Evolutionary conservation across 2,888 invertebrate genomes (phyloP).

Genomic region (Calameuta filiformis): DNA sequence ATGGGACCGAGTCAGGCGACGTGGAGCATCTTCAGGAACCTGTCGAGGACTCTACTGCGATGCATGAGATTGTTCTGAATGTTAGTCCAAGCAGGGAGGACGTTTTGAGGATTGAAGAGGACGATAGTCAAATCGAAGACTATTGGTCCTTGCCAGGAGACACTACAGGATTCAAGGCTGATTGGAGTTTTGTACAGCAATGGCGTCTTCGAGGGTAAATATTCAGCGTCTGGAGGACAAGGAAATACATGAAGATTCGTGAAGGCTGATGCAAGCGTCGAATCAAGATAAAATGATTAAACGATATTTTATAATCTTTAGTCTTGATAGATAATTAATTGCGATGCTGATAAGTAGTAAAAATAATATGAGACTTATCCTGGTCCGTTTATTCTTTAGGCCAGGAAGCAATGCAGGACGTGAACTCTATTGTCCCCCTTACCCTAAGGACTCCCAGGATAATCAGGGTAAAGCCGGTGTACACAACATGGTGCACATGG

Average conservation of each 20-base stretch:
- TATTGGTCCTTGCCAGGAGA: slow-evolving; percentile 65
- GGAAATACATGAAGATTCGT: neutral
- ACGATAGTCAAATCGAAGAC: slow-evolving; percentile 59
- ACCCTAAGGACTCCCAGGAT: slow-evolving; percentile 42
- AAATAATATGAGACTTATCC: neutral
- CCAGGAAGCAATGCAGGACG: slow-evolving; percentile 59
- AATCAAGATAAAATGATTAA: neutral
- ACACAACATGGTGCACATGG: slow-evolving; percentile 66
- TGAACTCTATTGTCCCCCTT: slow-evolving; percentile 58
- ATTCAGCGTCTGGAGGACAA: neutral
- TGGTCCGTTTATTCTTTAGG: slow-evolving; percentile 38
- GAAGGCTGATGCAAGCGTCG: neutral
- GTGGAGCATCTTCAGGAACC: slow-evolving; percentile 7
- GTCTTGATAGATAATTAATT: neutral
- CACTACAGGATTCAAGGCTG: slow-evolving; percentile 69
- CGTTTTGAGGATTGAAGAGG: slow-evolving; percentile 59
- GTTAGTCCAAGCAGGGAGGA: slow-evolving; percentile 67
- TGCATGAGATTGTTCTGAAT: slow-evolving; percentile 70
- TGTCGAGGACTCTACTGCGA: neutral
- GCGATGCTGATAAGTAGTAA: neutral
- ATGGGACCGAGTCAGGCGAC: slow-evolving; percentile 28
- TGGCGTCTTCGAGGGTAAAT: slow-evolving; percentile 75
- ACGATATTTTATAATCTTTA: neutral
- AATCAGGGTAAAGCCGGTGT: slow-evolving; percentile 52
- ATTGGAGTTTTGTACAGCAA: slow-evolving; percentile 81